phyloP scores from a whole-genome alignment of 2,888 invertebrate species.

The Anticlea derivata region DNA sequence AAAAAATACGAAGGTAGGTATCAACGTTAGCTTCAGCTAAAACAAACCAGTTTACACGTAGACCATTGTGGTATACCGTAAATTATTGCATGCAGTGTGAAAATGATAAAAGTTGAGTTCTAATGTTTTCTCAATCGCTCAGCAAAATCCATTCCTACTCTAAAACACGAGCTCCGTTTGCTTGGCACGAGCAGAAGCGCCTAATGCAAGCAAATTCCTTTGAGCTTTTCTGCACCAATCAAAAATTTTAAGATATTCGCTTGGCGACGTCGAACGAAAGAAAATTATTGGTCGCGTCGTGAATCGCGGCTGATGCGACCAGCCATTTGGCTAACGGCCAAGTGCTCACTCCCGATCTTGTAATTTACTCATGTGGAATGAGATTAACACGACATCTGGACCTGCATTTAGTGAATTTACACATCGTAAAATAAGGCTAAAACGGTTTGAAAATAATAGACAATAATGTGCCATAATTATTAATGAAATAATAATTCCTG shows the following conservation, averaged over 20 bases:
- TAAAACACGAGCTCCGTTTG: conserved; percentile 15
- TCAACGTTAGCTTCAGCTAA: not conserved
- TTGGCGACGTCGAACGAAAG: conserved; percentile 53
- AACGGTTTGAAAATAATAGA: not conserved
- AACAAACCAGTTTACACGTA: not conserved
- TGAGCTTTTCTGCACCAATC: conserved; percentile 38
- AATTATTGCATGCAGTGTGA: conserved; percentile 12
- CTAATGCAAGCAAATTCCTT: conserved; percentile 37
- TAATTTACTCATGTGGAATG: conserved; percentile 71
- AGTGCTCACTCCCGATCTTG: conserved; percentile 63
- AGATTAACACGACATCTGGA: conserved; percentile 72
- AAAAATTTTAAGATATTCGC: conserved; percentile 47
- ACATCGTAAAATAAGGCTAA: conserved; percentile 35
- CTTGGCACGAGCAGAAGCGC: conserved; percentile 26
- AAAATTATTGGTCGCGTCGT: conserved; percentile 59
- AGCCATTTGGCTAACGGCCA: conserved; percentile 71
- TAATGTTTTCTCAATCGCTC: conserved; percentile 12
- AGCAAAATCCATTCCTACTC: conserved; percentile 18
- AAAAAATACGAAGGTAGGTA: not conserved
- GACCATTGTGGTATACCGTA: not conserved
- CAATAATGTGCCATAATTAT: too few relatives aligned
- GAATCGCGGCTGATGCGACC: conserved; percentile 64
- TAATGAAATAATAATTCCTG: too few relatives aligned
- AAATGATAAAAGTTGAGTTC: conserved; percentile 15
- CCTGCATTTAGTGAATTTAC: conserved; percentile 62